These are phyloP conservation scores for Chloroceryle aenea DNA, from an alignment of 2,113 vertebrate genomes.

Conservation along the genomic window DNA sequence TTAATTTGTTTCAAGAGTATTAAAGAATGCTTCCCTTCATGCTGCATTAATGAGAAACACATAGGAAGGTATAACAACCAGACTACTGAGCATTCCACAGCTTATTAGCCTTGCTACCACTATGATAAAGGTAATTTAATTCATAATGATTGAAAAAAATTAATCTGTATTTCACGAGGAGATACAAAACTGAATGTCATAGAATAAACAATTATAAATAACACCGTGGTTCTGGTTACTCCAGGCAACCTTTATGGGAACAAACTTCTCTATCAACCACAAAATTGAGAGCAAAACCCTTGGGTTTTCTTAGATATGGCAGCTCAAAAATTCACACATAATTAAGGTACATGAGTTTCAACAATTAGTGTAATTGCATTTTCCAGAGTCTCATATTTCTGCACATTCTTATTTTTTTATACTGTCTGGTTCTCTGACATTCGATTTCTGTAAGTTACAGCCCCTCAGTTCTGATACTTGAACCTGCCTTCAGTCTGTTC, in stretches of 20 bases:
- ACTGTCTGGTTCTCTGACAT: not conserved
- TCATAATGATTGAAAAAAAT: not conserved
- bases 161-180: not conserved
- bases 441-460: not conserved
- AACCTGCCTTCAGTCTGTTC: slow-evolving; percentile 5
- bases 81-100: not conserved
- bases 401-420: not conserved
- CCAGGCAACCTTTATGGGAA: not conserved
- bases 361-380: not conserved
- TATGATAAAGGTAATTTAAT: not conserved
- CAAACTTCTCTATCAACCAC: not conserved
- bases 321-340: slow-evolving; percentile 1
- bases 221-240: not conserved
- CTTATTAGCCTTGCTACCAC: not conserved
- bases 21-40: not conserved
- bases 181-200: not conserved
- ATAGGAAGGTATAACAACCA: not conserved
- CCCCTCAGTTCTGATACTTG: not conserved
- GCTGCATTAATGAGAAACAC: not conserved
- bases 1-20: not conserved
- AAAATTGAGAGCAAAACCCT: not conserved
- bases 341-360: not conserved
- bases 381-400: not conserved
- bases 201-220: not conserved
- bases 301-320: not conserved